Evolutionary conservation across 2,797 vertebrate species (phyloP), one percentile per base, ranked within the genome.

Genomic region (Etheostoma nigrum): DNA sequence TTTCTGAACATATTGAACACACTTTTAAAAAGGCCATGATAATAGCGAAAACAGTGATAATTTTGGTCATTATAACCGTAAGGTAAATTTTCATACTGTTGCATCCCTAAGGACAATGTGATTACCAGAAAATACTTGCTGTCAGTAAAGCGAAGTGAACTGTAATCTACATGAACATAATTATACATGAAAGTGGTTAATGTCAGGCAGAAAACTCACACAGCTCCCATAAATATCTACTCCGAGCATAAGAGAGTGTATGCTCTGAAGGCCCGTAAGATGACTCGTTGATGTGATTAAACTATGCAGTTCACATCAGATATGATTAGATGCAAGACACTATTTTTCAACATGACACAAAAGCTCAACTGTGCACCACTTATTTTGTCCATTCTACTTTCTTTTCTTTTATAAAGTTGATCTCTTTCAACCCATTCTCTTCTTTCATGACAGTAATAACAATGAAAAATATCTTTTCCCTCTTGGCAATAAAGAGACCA

Each of bases 381-480:
- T 12, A 47, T 36, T 36, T 14, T 44, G 19, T 76, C 40, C 9
- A 33, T 66, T 12, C 8, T 3, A 57, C 42, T 44, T 44, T 44
- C 7, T 62, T 54, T 9, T 65, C 5, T 13, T 73, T 72, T 85
- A 71, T 72, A 66, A 51, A 71, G 68, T 83, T 78, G 62, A 83
- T 84, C 75, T 83, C 62, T 63, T 48, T 77, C 64, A 70, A 64
- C 72, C 25, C 44, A 36, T 81, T 21, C 55, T 48, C 44, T 64
- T 72, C 30, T 63, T 69, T 82, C 81, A 86, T 84, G 33, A 55
- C 61, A 61, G 66, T 85, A 60, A 84, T 87, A 86, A 85, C 76
- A 80, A 85, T 87, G 75, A 84, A 81, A 77, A 86, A 77, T 81
- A n/a, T 69, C 18, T 82, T 82, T 75, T 71, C 49, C 70, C 78